Conservation (phyloP, 2,113 vertebrate species). For the Hypanus sabinus region DNA sequence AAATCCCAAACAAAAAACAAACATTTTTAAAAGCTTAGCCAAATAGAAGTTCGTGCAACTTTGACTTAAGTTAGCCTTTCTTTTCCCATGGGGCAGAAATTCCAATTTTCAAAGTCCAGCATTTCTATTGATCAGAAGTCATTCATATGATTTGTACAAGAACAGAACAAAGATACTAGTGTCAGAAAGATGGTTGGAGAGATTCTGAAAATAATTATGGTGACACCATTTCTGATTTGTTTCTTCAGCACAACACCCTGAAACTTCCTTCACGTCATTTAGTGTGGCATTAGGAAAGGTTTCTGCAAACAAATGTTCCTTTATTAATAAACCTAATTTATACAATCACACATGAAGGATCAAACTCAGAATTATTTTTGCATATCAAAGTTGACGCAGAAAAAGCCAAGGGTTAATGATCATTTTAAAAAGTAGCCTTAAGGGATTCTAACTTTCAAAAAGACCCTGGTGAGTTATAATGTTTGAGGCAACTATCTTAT, state of each 20-base stretch:
- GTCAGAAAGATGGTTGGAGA: background rate
- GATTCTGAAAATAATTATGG: background rate
- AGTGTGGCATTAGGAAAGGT: background rate
- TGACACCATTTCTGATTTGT: background rate
- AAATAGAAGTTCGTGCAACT: background rate
- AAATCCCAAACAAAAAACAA: constrained; percentile 21
- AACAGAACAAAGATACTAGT: background rate
- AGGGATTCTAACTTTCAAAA: background rate
- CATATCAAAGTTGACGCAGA: background rate
- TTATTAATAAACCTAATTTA: background rate
- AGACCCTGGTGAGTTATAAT: background rate
- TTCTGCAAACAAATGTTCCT: background rate
- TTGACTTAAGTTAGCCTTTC: background rate
- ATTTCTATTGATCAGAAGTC: background rate
- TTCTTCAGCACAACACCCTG: background rate
- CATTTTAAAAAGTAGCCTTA: background rate
- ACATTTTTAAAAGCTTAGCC: background rate
- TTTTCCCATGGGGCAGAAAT: background rate
- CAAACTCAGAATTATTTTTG: no score
- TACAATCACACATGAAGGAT: background rate
- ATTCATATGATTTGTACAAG: background rate
- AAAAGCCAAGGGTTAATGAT: background rate
- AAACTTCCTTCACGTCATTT: background rate
- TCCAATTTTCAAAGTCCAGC: background rate
- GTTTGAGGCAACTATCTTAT: background rate